Evolutionary conservation across 2,113 vertebrate species (phyloP).

Genomic region (Neogale vison): DNA sequence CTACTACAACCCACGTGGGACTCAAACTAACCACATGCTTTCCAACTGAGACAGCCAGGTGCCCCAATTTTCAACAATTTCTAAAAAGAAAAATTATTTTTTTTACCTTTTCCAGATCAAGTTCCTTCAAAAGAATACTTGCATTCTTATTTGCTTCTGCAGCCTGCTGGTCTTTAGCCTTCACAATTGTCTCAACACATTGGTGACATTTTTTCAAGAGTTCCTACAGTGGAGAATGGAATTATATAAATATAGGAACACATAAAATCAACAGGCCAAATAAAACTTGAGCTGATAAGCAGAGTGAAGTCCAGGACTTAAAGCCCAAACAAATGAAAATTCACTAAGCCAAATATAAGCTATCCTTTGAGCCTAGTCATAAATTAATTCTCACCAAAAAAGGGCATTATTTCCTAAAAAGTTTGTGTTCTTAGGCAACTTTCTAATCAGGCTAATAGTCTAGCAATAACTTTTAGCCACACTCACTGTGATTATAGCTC

Average conservation of each 20-base stretch:
- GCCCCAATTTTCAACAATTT: constrained; percentile 39
- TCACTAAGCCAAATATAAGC: background rate
- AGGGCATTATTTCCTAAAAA: constrained; percentile 2
- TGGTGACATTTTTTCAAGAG: constrained; percentile 99
- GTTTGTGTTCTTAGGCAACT: constrained; percentile 32
- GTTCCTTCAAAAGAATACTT: constrained; percentile 97
- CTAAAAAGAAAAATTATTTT: background rate
- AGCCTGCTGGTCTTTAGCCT: constrained; percentile 99
- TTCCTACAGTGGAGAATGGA: constrained; percentile 86
- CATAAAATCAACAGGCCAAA: background rate
- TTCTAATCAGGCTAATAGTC: constrained; percentile 17
- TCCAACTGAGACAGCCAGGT: background rate
- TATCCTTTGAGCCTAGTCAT: background rate
- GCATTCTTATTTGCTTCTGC: constrained; percentile 99
- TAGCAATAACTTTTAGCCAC: constrained; percentile 15
- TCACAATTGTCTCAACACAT: constrained; percentile 99
- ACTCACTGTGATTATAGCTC: background rate
- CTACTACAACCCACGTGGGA: background rate
- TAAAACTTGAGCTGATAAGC: constrained; percentile 22
- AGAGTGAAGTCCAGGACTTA: background rate
- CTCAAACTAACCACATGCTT: background rate
- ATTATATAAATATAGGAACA: constrained; percentile 36
- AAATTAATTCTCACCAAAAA: constrained; percentile 38
- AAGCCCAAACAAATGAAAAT: constrained; percentile 33
- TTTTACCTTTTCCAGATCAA: constrained; percentile 97